A percentile compares a stretch with the other conserved stretches of the same genome.
Evolutionary conservation across 2,113 vertebrate genomes (phyloP).

Genomic region (Oryzias curvinotus): DNA sequence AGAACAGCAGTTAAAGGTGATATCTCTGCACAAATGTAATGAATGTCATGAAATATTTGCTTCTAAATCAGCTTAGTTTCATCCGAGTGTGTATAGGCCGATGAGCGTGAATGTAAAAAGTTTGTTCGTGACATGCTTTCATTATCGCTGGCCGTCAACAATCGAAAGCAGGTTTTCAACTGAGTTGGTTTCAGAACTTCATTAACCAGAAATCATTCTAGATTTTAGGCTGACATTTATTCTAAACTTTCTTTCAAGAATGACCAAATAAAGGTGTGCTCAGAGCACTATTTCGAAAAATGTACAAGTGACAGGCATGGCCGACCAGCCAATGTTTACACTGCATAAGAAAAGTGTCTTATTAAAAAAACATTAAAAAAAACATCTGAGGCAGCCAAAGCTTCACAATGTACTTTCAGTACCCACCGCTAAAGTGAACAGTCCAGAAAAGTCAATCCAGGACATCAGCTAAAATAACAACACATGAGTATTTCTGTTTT

Average conservation of each 20-base stretch:
- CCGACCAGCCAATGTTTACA: conserved; percentile 4
- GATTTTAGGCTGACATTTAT: background rate
- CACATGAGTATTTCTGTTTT: background rate
- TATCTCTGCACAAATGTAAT: too few species aligned
- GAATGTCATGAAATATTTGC: too few species aligned
- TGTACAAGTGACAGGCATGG: conserved; percentile 1
- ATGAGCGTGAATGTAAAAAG: too few species aligned
- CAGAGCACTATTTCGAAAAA: conserved; percentile 4
- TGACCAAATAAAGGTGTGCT: conserved; percentile 1
- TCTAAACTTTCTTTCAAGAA: conserved; percentile 9
- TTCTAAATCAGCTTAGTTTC: too few species aligned
- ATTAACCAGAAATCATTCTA: conserved; percentile 9
- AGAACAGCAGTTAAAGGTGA: too few species aligned
- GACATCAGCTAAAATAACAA: background rate
- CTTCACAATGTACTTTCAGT: background rate
- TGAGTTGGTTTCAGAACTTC: background rate
- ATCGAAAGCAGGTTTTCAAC: background rate
- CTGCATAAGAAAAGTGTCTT: background rate
- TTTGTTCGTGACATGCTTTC: too few species aligned
- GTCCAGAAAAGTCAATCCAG: background rate
- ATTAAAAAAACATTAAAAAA: background rate
- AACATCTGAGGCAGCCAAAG: background rate
- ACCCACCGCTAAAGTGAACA: conserved; percentile 20
- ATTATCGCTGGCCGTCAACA: too few species aligned
- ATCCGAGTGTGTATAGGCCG: too few species aligned